Conservation (phyloP, 2,888 invertebrate species). For the Spicauda simplicius region DNA sequence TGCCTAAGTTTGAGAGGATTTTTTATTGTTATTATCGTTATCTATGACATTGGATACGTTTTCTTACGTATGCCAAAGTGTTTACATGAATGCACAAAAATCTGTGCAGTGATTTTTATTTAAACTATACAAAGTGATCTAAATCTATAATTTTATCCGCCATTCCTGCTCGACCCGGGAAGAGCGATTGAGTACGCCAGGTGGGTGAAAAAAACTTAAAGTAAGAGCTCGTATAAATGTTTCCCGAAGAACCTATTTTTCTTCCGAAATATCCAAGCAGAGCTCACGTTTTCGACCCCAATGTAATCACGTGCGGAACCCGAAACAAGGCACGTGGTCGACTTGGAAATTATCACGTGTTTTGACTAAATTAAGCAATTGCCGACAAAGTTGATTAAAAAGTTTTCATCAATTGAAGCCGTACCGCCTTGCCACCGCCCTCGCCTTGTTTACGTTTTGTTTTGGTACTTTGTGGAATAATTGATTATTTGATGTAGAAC, state of each 20-base stretch:
- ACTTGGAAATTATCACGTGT: conserved; percentile 1
- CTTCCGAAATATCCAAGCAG: background rate
- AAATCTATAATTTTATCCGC: too few species aligned
- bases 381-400: background rate
- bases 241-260: background rate
- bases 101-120: too few species aligned
- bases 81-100: too few species aligned
- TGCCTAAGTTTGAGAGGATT: too few species aligned
- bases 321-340: background rate
- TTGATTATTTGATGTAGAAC: too few species aligned
- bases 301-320: background rate
- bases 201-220: too few species aligned
- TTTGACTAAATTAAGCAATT: background rate
- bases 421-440: background rate
- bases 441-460: background rate
- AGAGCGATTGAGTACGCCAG: too few species aligned
- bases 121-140: too few species aligned
- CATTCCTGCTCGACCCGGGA: too few species aligned
- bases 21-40: too few species aligned
- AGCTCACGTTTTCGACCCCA: background rate
- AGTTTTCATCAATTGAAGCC: conserved; percentile 1
- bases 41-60: too few species aligned
- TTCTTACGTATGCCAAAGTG: too few species aligned
- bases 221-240: background rate
- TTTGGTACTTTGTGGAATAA: background rate